Conservation (phyloP, 2,797 vertebrate genomes). For the Galago senegalensis region DNA sequence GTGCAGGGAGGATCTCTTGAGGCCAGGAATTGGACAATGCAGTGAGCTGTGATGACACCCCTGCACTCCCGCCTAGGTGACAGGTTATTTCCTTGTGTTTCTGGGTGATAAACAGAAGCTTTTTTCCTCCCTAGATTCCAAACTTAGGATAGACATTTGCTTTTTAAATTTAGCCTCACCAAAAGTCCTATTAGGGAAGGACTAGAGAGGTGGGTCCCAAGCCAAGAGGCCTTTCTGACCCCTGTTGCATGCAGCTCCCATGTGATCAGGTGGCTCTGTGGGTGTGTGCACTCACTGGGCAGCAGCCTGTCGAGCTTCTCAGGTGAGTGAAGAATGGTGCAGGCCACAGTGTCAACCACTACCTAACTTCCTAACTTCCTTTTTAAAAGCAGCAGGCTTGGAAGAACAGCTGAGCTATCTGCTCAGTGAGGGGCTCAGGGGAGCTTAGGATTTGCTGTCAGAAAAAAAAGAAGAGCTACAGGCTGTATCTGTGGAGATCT, state of each 20-base stretch:
- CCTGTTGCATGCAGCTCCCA: too few relatives aligned
- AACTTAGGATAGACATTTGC: neutral
- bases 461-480: neutral
- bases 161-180: neutral
- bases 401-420: neutral
- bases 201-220: neutral
- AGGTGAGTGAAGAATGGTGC: neutral
- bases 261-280: neutral
- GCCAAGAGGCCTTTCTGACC: too few relatives aligned
- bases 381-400: neutral
- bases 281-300: neutral
- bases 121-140: neutral
- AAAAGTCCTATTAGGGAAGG: neutral
- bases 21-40: neutral
- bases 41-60: neutral
- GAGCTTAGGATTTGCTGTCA: neutral
- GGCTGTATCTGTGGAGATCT: neutral
- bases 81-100: neutral
- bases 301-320: neutral
- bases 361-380: neutral
- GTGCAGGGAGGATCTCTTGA: too few relatives aligned
- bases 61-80: neutral
- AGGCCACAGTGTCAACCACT: neutral
- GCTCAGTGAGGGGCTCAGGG: conserved; percentile 28
- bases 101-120: neutral